Evolutionary conservation across 2,797 vertebrate genomes (phyloP).

Genomic region (Cynopterus sphinx): DNA sequence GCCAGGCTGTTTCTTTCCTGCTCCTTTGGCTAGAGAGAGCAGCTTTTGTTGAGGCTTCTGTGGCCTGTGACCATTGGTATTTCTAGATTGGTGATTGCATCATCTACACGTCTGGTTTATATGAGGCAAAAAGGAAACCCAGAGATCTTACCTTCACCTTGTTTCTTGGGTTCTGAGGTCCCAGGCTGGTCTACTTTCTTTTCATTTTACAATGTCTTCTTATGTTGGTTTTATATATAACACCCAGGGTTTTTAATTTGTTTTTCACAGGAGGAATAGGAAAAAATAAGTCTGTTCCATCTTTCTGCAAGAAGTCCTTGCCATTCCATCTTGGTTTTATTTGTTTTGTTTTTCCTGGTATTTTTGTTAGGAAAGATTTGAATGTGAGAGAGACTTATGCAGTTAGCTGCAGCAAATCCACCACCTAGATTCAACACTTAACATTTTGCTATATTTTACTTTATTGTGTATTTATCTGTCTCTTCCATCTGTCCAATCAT

Average conservation of each 20-base stretch:
- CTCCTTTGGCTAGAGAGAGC: not conserved
- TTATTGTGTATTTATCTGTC: not conserved
- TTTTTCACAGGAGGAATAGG: not conserved
- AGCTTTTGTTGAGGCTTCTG: not conserved
- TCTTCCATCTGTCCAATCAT: not conserved
- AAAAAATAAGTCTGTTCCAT: not conserved
- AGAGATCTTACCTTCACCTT: not conserved
- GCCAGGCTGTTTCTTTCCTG: not conserved
- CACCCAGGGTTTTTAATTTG: not conserved
- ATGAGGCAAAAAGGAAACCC: not conserved
- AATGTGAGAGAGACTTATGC: not conserved
- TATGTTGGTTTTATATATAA: not conserved
- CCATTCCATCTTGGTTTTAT: not conserved
- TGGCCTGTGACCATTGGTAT: not conserved
- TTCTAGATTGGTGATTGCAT: not conserved
- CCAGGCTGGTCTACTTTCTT: not conserved
- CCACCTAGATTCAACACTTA: not conserved
- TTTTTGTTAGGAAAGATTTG: slow-evolving; percentile 1
- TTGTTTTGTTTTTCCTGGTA: not conserved
- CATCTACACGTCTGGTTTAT: not conserved
- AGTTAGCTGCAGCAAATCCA: not conserved
- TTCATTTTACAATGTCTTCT: not conserved
- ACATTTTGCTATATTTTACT: not conserved
- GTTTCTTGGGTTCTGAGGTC: not conserved
- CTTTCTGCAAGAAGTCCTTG: not conserved